Conservation (phyloP, 2,797 vertebrate genomes). For the Poecilia picta region DNA sequence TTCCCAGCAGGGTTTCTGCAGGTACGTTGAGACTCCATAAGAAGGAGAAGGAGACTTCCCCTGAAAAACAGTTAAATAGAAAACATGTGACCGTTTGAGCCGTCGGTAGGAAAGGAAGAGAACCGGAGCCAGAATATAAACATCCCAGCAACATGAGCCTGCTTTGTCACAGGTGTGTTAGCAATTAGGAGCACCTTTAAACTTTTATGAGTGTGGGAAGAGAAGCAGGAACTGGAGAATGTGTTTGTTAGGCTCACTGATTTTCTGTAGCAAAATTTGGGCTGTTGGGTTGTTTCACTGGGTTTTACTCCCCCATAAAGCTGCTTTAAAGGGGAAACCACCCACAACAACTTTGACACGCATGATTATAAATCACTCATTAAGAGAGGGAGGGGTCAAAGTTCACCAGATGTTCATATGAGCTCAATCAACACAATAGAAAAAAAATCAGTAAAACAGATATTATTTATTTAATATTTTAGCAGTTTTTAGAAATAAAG, state of each 20-base stretch:
- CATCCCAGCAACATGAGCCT: slow-evolving; percentile 72
- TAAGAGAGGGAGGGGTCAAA: background rate
- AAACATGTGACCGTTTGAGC: slow-evolving; percentile 72
- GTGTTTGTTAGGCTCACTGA: slow-evolving; percentile 70
- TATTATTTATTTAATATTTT: background rate
- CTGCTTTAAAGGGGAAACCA: slow-evolving; percentile 40
- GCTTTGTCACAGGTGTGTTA: slow-evolving; percentile 83
- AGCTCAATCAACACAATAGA: background rate
- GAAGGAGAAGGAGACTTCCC: slow-evolving; percentile 43
- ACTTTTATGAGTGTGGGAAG: slow-evolving; percentile 75
- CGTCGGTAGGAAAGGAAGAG: slow-evolving; percentile 56
- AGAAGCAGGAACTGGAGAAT: slow-evolving; percentile 66
- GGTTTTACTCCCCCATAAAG: slow-evolving; percentile 52
- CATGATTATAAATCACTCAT: background rate
- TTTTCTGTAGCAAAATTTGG: slow-evolving; percentile 60
- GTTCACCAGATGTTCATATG: background rate
- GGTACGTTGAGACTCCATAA: slow-evolving; percentile 26
- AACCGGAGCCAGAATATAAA: slow-evolving; percentile 73
- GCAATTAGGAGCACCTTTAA: slow-evolving; percentile 82
- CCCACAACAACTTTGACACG: slow-evolving; percentile 28
- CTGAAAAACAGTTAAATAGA: slow-evolving; percentile 70
- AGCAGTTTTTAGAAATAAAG: background rate
- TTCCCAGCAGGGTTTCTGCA: slow-evolving; percentile 27
- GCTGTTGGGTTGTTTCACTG: slow-evolving; percentile 58
- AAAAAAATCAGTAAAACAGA: background rate